These are phyloP conservation scores for Ptyas mucosa DNA, from an alignment of 2,113 vertebrate genomes.

Conservation along the genomic window DNA sequence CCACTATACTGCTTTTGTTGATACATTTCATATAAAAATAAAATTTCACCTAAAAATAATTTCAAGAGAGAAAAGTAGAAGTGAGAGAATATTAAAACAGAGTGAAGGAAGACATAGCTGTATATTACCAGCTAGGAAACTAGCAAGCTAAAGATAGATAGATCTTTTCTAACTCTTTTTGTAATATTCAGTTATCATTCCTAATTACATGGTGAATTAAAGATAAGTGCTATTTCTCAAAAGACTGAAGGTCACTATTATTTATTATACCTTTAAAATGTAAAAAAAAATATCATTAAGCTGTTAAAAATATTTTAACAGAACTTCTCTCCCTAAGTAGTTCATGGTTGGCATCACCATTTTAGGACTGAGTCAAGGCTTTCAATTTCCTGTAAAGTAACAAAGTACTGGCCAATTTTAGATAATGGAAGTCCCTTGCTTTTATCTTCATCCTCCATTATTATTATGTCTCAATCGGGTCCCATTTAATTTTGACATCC, in stretches of 20 bases:
- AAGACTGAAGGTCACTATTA: not conserved
- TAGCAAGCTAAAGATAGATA: not conserved
- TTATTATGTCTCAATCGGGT: slow-evolving; percentile 40
- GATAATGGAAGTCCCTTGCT: slow-evolving; percentile 44
- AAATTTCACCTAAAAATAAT: not conserved
- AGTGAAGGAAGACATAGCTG: not conserved
- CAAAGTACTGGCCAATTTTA: slow-evolving; percentile 52
- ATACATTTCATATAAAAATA: not conserved
- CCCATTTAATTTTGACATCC: slow-evolving; percentile 25
- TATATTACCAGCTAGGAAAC: not conserved
- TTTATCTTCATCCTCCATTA: slow-evolving; percentile 57
- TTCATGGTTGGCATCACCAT: slow-evolving; percentile 35
- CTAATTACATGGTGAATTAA: not conserved
- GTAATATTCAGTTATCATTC: not conserved
- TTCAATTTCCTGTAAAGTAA: slow-evolving; percentile 45
- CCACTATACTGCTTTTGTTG: not conserved
- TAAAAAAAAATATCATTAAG: slow-evolving; percentile 34
- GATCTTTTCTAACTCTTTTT: not conserved
- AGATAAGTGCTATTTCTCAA: not conserved
- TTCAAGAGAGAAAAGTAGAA: not conserved
- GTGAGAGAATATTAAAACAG: not conserved
- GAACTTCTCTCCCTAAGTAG: slow-evolving; percentile 21
- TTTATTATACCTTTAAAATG: not conserved
- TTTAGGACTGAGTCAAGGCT: slow-evolving; percentile 33
- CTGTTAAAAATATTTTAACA: slow-evolving; percentile 1